Evolutionary conservation across 2,113 vertebrate genomes (phyloP).

Genomic region (Microcebus griseorufus): DNA sequence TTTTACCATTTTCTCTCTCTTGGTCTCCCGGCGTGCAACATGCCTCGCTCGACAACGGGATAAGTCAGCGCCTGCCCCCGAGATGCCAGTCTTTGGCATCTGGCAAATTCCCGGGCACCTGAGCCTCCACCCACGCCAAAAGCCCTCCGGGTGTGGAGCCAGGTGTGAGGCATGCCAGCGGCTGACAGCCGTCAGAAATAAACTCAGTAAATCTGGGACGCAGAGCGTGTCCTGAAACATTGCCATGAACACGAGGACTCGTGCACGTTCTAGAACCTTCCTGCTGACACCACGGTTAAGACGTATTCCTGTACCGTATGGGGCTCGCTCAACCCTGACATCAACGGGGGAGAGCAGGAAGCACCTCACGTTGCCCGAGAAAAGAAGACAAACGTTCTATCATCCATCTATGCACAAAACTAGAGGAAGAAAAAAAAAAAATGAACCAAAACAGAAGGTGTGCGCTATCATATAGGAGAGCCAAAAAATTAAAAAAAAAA

Average conservation of each 20-base stretch:
- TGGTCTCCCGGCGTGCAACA: conserved; percentile 80
- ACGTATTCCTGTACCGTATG: neutral
- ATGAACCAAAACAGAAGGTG: neutral
- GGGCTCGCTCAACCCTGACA: neutral
- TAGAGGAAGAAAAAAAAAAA: neutral
- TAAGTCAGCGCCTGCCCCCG: conserved; percentile 85
- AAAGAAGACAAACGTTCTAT: neutral
- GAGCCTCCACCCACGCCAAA: conserved; percentile 85
- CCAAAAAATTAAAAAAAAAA: neutral
- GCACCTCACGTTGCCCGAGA: neutral
- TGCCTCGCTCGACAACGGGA: conserved; percentile 78
- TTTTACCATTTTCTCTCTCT: conserved; percentile 87
- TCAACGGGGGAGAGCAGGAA: neutral
- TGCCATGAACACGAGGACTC: conserved; percentile 33
- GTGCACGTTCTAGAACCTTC: neutral
- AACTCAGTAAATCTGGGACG: conserved; percentile 44
- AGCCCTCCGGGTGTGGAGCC: conserved; percentile 77
- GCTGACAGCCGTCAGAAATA: conserved; percentile 76
- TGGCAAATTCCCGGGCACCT: conserved; percentile 76
- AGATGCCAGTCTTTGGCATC: conserved; percentile 76
- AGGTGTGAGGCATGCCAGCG: conserved; percentile 79
- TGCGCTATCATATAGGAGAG: neutral
- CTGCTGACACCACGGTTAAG: neutral
- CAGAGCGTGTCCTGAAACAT: conserved; percentile 60
- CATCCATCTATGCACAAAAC: neutral